Evolutionary conservation across 2,113 vertebrate species (phyloP), one percentile per base, ranked within the genome.

Genomic region (Alosa alosa): DNA sequence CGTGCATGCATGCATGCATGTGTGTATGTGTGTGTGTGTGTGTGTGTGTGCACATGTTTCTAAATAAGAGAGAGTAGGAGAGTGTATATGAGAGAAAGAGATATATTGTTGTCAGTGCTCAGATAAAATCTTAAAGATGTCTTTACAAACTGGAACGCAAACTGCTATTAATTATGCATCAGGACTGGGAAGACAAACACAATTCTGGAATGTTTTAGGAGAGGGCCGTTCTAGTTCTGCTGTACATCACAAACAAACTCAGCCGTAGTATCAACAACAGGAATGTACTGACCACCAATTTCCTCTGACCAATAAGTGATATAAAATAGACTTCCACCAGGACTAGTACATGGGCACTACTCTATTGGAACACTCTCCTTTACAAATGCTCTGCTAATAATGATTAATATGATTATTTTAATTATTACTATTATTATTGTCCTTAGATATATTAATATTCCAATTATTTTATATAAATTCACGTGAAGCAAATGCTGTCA

Each of bases 401-500:
- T 93, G 85, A 94, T 93, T 92, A 89, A 90, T 91, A 89, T 91
- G 85, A 89, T 91, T 92, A 91, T 85, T 92, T 92, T 93, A 88
- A 91, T 93, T 89, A 93, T 83, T 93, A 89, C 93, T 92, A 90
- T 93, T 91, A 88, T 91, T 91, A 88, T 91, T 91, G 90, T 89
- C 88, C 84, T 81, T 89, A 86, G 86, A 83, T 88, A 84, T 78
- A 85, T 83, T 88, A 41, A 87, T 90, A 85, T 87, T 84, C 41
- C 81, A 75, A 90, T 91, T 93, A 60, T 93, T 93, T 94, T 93
- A 92, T 93, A 92, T 91, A 92, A 88, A 90, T 92, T 89, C 87
- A 82, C 88, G 93, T 87, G 88, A 92, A 87, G 85, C 88, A 85
- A 78, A 11, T 78, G 36, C 72, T 78, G 72, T 36, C 72, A 36